These are phyloP conservation scores for Hippocampus mohnikei DNA, from an alignment of 2,113 vertebrate species.

Conservation along the genomic window DNA sequence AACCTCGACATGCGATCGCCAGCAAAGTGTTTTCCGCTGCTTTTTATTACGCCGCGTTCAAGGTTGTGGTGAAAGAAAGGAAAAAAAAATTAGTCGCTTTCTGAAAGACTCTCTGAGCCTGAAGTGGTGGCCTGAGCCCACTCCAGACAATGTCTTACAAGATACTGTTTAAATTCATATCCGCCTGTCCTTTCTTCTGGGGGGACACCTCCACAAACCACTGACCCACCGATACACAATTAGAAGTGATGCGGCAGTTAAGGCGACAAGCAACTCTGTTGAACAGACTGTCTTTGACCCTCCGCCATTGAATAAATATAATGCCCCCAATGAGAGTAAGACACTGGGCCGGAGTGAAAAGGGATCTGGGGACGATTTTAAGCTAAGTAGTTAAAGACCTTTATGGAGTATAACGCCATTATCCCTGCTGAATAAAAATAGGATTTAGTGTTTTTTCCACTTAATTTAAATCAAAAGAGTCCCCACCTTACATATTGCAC, in stretches of 20 bases:
- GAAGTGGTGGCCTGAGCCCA: slow-evolving; percentile 72
- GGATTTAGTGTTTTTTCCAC: slow-evolving; percentile 99
- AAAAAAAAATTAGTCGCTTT: slow-evolving; percentile 33
- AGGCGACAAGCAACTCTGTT: slow-evolving; percentile 77
- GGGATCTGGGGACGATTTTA: slow-evolving; percentile 75
- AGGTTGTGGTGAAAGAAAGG: slow-evolving; percentile 62
- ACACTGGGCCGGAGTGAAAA: slow-evolving; percentile 70
- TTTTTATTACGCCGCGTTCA: slow-evolving; percentile 61
- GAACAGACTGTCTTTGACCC: slow-evolving; percentile 77
- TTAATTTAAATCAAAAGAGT: slow-evolving; percentile 99
- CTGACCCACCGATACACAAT: slow-evolving; percentile 78
- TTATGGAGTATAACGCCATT: slow-evolving; percentile 81
- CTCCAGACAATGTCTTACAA: slow-evolving; percentile 74
- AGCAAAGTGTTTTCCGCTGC: slow-evolving; percentile 64
- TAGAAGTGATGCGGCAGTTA: slow-evolving; percentile 79
- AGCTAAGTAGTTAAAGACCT: slow-evolving; percentile 83
- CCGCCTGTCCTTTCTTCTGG: slow-evolving; percentile 68
- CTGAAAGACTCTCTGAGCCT: slow-evolving; percentile 62
- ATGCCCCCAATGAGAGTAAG: slow-evolving; percentile 72
- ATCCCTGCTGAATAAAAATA: slow-evolving; percentile 88
- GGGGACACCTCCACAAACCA: slow-evolving; percentile 74
- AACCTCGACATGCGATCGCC: slow-evolving; percentile 64
- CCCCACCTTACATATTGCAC: slow-evolving; percentile 98
- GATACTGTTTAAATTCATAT: slow-evolving; percentile 83
- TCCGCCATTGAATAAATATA: slow-evolving; percentile 77